phyloP scores from a whole-genome alignment of 2,888 invertebrate genomes.

The Sphaerophoria taeniata region DNA sequence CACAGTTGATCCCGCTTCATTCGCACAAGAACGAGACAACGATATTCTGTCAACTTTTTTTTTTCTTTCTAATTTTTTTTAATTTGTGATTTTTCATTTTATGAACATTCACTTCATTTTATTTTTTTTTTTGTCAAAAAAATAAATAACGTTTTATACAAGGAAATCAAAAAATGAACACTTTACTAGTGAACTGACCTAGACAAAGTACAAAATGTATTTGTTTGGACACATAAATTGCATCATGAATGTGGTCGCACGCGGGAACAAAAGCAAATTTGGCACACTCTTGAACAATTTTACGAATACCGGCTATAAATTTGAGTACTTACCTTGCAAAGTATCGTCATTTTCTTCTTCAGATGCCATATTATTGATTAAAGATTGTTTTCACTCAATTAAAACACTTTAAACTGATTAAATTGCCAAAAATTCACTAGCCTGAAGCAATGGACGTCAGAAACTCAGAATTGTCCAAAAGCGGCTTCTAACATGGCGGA shows the following conservation, averaged over 20 bases:
- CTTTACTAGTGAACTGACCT: not conserved
- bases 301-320: constrained; percentile 57
- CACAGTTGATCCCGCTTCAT: constrained; percentile 5
- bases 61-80: constrained; percentile 34
- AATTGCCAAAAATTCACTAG: constrained; percentile 53
- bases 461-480: constrained; percentile 56
- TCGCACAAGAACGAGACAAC: constrained; percentile 38
- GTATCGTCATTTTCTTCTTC: constrained; percentile 94
- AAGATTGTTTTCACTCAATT: constrained; percentile 55
- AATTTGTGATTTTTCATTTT: constrained; percentile 4
- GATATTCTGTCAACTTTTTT: constrained; percentile 4
- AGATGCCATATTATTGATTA: constrained; percentile 87
- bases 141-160: not conserved
- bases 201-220: not conserved
- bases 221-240: constrained; percentile 33
- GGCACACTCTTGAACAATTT: constrained; percentile 65
- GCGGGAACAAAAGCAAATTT: constrained; percentile 73
- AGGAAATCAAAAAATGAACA: not conserved
- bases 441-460: constrained; percentile 68
- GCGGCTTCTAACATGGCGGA: constrained; percentile 74
- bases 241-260: constrained; percentile 42
- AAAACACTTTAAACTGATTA: constrained; percentile 37
- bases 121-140: no score
- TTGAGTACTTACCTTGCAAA: constrained; percentile 89
- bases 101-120: not conserved